Evolutionary conservation across 2,797 vertebrate species (phyloP).

Genomic region (Heterohyrax brucei): DNA sequence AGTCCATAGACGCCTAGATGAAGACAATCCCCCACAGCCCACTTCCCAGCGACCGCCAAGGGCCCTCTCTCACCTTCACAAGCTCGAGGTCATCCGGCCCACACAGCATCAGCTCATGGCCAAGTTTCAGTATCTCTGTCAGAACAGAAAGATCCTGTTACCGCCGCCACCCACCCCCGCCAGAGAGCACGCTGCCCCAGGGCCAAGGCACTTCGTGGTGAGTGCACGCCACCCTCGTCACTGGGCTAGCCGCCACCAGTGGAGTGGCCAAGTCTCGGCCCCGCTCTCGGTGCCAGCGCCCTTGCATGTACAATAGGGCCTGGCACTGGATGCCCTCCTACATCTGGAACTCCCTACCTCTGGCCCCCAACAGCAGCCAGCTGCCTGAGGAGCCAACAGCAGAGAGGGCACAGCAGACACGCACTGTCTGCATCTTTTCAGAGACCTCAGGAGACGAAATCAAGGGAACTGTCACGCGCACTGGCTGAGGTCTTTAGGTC

Average conservation of each 20-base stretch:
- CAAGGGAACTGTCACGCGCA: neutral
- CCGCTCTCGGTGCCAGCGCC: neutral
- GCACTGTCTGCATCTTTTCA: too few relatives aligned
- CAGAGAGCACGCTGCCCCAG: neutral
- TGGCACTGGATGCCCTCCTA: neutral
- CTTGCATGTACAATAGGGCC: neutral
- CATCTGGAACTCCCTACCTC: neutral
- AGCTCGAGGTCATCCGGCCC: constrained; percentile 91
- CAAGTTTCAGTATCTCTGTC: constrained; percentile 92
- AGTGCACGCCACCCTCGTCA: neutral
- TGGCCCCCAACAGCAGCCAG: neutral
- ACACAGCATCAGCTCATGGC: constrained; percentile 94
- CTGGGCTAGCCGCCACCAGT: too few relatives aligned
- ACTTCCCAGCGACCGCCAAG: neutral
- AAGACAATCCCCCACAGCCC: neutral
- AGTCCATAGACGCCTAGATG: neutral
- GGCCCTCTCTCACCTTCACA: constrained; percentile 91
- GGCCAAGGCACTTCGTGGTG: neutral
- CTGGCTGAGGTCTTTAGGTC: neutral
- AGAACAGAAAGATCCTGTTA: constrained; percentile 40
- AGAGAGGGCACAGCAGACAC: neutral
- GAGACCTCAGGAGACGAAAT: neutral
- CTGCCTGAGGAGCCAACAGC: neutral
- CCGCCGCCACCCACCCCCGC: neutral
- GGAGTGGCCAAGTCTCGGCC: neutral